These are phyloP conservation scores for Ophion obscuratus DNA, from an alignment of 2,888 invertebrate species.

Conservation along the genomic window DNA sequence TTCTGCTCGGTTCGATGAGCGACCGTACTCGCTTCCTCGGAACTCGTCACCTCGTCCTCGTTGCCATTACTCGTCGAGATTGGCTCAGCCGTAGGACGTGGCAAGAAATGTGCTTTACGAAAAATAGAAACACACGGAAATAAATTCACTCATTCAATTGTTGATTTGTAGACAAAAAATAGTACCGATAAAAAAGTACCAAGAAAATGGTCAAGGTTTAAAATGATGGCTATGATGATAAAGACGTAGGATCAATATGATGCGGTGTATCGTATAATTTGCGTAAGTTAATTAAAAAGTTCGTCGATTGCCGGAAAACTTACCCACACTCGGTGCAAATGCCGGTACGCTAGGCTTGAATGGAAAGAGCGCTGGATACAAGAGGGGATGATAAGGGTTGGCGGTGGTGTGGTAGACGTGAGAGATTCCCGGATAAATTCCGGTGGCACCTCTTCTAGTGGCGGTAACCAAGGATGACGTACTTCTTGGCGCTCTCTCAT, in stretches of 20 bases:
- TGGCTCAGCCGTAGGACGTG: slow-evolving; percentile 80
- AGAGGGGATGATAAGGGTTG: slow-evolving; percentile 82
- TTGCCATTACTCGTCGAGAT: slow-evolving; percentile 85
- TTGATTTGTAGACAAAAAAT: neutral
- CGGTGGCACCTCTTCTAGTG: slow-evolving; percentile 84
- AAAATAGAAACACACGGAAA: neutral
- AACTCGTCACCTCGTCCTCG: slow-evolving; percentile 91
- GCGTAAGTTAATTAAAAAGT: slow-evolving; percentile 5
- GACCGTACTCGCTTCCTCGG: slow-evolving; percentile 87
- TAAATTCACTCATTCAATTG: neutral
- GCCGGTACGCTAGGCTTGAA: slow-evolving; percentile 80
- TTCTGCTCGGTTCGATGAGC: slow-evolving; percentile 71
- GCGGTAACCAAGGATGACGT: slow-evolving; percentile 81
- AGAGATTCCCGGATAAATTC: slow-evolving; percentile 81
- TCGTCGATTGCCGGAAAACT: slow-evolving; percentile 65
- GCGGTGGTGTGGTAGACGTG: slow-evolving; percentile 79
- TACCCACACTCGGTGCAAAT: slow-evolving; percentile 78
- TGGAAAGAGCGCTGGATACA: slow-evolving; percentile 81
- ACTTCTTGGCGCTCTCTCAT: slow-evolving; percentile 93
- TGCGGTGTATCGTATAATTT: neutral
- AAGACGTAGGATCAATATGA: too few relatives aligned
- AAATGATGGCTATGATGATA: neutral
- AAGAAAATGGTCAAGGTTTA: neutral
- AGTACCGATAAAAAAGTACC: neutral
- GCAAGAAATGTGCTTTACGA: slow-evolving; percentile 83